Percentiles rank a stretch among this genome's conserved stretches.
These are phyloP conservation scores for Oikopleura vanhoeffeni DNA, from an alignment of 23 tunicate species.

Conservation along the genomic window DNA sequence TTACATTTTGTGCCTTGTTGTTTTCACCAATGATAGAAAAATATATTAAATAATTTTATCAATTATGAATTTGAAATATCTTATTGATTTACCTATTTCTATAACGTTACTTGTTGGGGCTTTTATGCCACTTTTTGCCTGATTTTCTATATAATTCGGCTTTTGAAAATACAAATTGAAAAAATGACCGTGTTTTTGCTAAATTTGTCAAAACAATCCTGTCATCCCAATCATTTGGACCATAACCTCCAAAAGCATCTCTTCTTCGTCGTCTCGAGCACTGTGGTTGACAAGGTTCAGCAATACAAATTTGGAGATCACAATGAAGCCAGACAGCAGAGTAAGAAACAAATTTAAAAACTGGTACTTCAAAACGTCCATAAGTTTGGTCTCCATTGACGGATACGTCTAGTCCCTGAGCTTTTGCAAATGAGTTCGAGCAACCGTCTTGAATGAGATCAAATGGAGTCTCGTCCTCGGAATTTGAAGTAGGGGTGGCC, in stretches of 20 bases:
- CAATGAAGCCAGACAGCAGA: slow-evolving; percentile 12
- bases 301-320: not conserved
- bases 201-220: no score
- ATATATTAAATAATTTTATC: no score
- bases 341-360: slow-evolving; percentile 6
- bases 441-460: not conserved
- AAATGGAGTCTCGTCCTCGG: not conserved
- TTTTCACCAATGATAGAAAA: no score
- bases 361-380: not conserved
- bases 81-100: no score
- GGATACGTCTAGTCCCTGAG: not conserved
- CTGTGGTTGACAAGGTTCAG: not conserved
- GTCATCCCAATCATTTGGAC: not conserved
- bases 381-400: not conserved
- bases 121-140: no score
- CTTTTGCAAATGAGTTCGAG: not conserved
- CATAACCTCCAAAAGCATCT: not conserved
- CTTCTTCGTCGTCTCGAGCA: not conserved
- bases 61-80: no score
- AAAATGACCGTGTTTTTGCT: no score
- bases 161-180: no score
- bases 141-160: no score
- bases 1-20: no score
- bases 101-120: no score
- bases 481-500: not conserved